phyloP scores from a whole-genome alignment of 2,113 vertebrate genomes.

The Condylura cristata region DNA sequence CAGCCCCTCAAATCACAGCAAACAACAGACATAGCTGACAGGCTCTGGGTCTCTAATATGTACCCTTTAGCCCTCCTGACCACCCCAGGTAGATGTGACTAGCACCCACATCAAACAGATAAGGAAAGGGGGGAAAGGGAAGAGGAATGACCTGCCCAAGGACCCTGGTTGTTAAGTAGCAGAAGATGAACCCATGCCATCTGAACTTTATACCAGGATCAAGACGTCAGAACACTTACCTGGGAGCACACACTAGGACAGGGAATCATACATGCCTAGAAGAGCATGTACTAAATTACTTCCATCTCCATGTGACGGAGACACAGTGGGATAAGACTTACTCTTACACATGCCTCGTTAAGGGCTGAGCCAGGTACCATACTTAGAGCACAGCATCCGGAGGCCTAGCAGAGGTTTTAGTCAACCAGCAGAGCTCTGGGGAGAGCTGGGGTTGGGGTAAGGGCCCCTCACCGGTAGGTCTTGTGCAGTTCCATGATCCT shows the following conservation, averaged over 20 bases:
- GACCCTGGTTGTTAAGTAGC: not conserved
- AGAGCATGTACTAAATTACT: not conserved
- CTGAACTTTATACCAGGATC: not conserved
- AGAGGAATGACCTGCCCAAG: not conserved
- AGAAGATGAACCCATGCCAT: not conserved
- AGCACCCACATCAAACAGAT: not conserved
- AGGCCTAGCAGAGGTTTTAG: not conserved
- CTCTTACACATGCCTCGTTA: not conserved
- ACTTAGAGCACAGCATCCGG: not conserved
- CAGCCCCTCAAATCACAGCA: not conserved
- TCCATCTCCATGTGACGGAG: not conserved
- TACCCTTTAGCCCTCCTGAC: not conserved
- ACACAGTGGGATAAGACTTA: not conserved
- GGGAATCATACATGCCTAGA: not conserved
- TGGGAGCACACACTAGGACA: not conserved
- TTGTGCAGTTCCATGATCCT: slow-evolving; percentile 98
- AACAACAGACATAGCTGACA: not conserved
- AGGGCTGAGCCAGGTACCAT: not conserved
- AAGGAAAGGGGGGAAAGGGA: not conserved
- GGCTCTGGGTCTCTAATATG: not conserved
- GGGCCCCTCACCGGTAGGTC: slow-evolving; percentile 92
- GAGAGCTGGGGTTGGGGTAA: not conserved
- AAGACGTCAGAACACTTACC: not conserved
- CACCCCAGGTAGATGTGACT: not conserved
- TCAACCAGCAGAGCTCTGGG: rapidly evolving